Conservation (phyloP, 2,888 invertebrate species). For the Leptothorax acervorum region DNA sequence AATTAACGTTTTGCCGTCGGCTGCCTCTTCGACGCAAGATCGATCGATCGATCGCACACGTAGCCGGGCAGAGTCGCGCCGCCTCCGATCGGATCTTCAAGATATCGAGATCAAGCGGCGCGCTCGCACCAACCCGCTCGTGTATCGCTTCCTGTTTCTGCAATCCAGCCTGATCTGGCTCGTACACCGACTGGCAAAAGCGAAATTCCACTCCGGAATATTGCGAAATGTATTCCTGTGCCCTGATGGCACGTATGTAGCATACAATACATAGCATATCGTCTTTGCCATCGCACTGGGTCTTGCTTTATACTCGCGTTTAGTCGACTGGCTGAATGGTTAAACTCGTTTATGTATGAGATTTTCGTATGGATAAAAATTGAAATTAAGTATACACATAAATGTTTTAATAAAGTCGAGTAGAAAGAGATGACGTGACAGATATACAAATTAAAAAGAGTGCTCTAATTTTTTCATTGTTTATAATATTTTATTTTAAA, state of each 20-base stretch:
- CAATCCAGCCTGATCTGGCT: slow-evolving; percentile 58
- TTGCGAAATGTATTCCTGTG: slow-evolving; percentile 39
- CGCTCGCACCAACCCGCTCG: slow-evolving; percentile 60
- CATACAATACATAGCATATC: background rate
- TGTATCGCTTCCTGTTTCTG: slow-evolving; percentile 73
- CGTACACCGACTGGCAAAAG: slow-evolving; percentile 23
- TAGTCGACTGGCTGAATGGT: background rate
- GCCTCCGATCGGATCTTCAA: slow-evolving; percentile 66
- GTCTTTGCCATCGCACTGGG: background rate
- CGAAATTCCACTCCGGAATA: slow-evolving; percentile 40
- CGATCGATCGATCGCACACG: slow-evolving; percentile 63
- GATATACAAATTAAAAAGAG: background rate
- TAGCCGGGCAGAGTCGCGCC: slow-evolving; percentile 34
- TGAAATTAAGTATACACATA: background rate
- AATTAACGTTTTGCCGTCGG: slow-evolving; percentile 72
- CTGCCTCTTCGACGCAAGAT: slow-evolving; percentile 41
- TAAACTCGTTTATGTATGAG: background rate
- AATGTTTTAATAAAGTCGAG: background rate
- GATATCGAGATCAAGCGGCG: slow-evolving; percentile 66
- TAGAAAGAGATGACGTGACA: background rate
- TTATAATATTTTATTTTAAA: background rate
- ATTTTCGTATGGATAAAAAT: background rate
- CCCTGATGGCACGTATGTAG: background rate
- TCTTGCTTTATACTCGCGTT: background rate
- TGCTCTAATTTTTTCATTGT: background rate